Conservation (phyloP, 2,113 vertebrate species). For the Tragulus kanchil region DNA sequence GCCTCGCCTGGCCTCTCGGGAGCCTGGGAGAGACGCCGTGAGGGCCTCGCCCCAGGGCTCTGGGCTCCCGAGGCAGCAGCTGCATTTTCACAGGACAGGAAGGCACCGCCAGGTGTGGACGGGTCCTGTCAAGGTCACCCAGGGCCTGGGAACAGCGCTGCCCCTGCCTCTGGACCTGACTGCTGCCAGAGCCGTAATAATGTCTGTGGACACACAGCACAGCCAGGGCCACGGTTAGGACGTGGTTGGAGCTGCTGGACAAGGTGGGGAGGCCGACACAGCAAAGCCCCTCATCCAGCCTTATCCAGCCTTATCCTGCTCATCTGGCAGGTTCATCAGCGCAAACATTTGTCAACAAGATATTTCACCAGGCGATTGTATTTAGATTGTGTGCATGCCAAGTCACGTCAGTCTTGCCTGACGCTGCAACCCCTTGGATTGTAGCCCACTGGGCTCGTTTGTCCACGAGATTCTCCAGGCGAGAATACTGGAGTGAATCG, state of each 20-base stretch:
- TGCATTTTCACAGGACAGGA: not conserved
- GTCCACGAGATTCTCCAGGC: not conserved
- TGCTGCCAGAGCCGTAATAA: no score
- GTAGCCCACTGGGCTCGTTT: not conserved
- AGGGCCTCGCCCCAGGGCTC: not conserved
- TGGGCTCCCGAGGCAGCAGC: not conserved
- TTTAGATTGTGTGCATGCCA: not conserved
- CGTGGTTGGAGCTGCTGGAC: accelerated
- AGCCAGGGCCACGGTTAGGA: not conserved
- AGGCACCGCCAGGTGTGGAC: not conserved
- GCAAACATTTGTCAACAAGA: accelerated
- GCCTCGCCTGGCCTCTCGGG: not conserved
- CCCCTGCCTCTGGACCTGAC: not conserved
- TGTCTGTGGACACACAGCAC: accelerated
- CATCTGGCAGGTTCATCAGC: accelerated
- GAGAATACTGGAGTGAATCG: not conserved
- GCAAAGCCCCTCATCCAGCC: not conserved
- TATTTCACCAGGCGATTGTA: not conserved
- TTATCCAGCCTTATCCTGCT: not conserved
- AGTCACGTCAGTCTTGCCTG: not conserved
- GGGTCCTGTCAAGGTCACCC: not conserved
- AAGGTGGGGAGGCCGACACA: accelerated
- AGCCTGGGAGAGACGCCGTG: no score
- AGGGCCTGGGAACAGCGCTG: accelerated
- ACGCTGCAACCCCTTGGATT: not conserved